Base-by-base conservation (phyloP, 2,888 invertebrate species). In the Cantharis nigra region DNA sequence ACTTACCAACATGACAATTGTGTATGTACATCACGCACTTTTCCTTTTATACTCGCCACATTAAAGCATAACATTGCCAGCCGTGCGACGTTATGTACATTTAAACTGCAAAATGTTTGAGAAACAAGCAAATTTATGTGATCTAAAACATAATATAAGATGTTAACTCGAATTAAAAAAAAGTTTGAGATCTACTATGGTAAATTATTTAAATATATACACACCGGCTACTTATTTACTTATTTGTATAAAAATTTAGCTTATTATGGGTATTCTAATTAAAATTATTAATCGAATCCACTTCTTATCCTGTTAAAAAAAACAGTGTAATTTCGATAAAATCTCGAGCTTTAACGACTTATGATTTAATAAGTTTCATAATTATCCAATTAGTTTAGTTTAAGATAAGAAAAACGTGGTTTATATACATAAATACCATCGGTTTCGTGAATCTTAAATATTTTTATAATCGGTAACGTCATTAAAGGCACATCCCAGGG, bases 321-420 rank as follows among this genome's bases (percentile, higher is more conserved):
- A 49, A 49, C 5, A 49, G 49, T n/a, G 49, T 49, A 13, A 13
- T 49, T 26, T 49, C 7, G 49, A 49, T 49, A 49, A 49, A 49
- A 49, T 49, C 49, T 49, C 49, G 49, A 49, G 49, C 49, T 49
- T 49, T 49, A 49, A 49, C 49, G 49, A 49, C 49, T 49, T 49
- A 49, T 49, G 49, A 78, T 75, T 75, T 75, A 75, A 75, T 78
- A 75, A 78, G 72, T 78, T 72, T 76, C 76, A 79, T 79, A 77
- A 79, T 79, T 77, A 77, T 77, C 77, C 75, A 79, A 79, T 79
- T 79, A 79, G 75, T 72, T 74, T 74, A 75, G 77, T 72, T 72
- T 75, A 75, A 77, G 77, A 79, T 79, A 77, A 79, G 76, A 65
- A 73, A 69, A 72, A 70, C 74, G 77, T 74, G 63, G 72, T 71